These are phyloP conservation scores for Cabera pusaria DNA, from an alignment of 2,888 invertebrate genomes.

Conservation along the genomic window DNA sequence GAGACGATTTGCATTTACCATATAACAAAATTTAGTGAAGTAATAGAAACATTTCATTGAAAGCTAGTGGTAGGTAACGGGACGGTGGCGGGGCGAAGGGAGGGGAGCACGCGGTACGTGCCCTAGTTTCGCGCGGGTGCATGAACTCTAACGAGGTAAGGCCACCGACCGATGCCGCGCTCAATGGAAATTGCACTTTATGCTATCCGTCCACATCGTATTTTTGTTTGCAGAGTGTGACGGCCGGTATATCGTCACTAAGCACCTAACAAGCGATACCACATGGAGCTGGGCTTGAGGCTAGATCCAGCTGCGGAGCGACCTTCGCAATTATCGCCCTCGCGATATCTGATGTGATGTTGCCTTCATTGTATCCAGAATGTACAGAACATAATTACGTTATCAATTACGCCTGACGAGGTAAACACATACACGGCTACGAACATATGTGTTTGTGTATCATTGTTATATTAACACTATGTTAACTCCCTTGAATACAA, in stretches of 20 bases:
- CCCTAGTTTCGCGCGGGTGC: slow-evolving; percentile 82
- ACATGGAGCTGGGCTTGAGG: slow-evolving; percentile 71
- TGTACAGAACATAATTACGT: slow-evolving; percentile 3
- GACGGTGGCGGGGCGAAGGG: slow-evolving; percentile 43
- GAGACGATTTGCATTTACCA: slow-evolving; percentile 40
- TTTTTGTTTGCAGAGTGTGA: slow-evolving; percentile 40
- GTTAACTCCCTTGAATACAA: too few species aligned
- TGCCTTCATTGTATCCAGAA: slow-evolving; percentile 27
- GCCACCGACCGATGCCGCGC: slow-evolving; percentile 74
- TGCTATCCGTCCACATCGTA: slow-evolving; percentile 39
- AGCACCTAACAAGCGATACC: slow-evolving; percentile 73
- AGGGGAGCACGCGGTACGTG: slow-evolving; percentile 73
- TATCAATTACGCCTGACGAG: not conserved
- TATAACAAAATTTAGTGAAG: slow-evolving; percentile 43
- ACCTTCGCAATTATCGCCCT: slow-evolving; percentile 76
- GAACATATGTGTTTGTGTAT: too few species aligned
- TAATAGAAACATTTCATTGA: slow-evolving; percentile 75
- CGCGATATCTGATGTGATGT: slow-evolving; percentile 49
- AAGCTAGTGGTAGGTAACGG: slow-evolving; percentile 76
- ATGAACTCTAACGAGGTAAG: slow-evolving; percentile 84
- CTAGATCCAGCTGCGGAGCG: slow-evolving; percentile 73
- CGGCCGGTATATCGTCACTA: slow-evolving; percentile 70
- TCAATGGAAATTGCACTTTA: slow-evolving; percentile 61
- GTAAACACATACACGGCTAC: too few species aligned
- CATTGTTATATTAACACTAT: too few species aligned